Base-by-base conservation (phyloP, 2,888 invertebrate species). In the Tenthredo scrophulariae region DNA sequence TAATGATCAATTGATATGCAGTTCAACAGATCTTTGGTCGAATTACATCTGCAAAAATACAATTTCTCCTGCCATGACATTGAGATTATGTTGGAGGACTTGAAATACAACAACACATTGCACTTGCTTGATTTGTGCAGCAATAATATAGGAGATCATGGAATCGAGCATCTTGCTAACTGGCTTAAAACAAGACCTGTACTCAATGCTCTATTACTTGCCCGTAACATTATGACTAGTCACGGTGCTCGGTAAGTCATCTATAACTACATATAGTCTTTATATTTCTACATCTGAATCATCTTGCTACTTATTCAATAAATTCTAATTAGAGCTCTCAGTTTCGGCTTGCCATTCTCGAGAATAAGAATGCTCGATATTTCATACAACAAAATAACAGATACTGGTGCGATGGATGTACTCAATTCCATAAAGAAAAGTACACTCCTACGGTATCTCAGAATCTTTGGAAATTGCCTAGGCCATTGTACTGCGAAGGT, bases 81-180 rank as follows among this genome's bases (percentile, higher is more conserved):
- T 65, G 95, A 95, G 87, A 94, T 94, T 85, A 92, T 96, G 85
- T 90, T 94, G 5, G 89, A 94, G 72, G 95, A 96, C 7, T 92
- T 96, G 74, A 90, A 92, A 18, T 88, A 89, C 0, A 96, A 96
- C 88, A 92, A 90, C 1, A 94, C 94, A 0, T 89, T 96, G n/a
- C 87, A 94, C 26, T 93, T 95, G 84, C 90, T 96, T 43, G 95
- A 96, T 92, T 90, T 96, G 15, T 94, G 94, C 0, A 95, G 93
- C 85, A 96, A 96, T 87, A 94, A 93, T 86, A 95, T 96, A 22
- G 95, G 95, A 0, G 95, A 96, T 90, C 93, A 95, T 77, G 96
- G 96, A 0, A 93, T 94, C 0, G 94, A 95, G 86, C 87, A 94
- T 83, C 85, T 96, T 29, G 94, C 94, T 0, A 92, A 94, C 86